Percentiles rank a stretch among this genome's conserved stretches.
These are phyloP conservation scores for Acrobasis consociella DNA, from an alignment of 2,888 invertebrate genomes.

Conservation along the genomic window DNA sequence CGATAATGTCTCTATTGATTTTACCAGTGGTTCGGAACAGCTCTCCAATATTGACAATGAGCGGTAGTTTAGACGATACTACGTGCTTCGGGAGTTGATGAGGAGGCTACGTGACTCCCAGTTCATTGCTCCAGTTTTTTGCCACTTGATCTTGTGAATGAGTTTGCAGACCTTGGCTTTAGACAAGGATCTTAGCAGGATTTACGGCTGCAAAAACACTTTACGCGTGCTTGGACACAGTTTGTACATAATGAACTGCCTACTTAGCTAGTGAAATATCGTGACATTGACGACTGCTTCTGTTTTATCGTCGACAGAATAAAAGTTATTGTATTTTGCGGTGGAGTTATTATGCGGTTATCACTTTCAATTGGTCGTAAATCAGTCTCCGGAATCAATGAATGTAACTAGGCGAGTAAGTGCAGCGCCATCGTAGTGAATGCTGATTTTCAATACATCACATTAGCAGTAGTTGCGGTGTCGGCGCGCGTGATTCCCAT, in stretches of 20 bases:
- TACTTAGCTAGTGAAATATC: slow-evolving; percentile 41
- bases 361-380: slow-evolving; percentile 45
- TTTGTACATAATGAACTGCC: slow-evolving; percentile 40
- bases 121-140: slow-evolving; percentile 81
- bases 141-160: slow-evolving; percentile 76
- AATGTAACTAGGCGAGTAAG: slow-evolving; percentile 53
- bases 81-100: slow-evolving; percentile 75
- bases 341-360: slow-evolving; percentile 47
- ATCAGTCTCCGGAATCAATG: slow-evolving; percentile 56
- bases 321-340: slow-evolving; percentile 39
- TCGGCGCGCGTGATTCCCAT: slow-evolving; percentile 74
- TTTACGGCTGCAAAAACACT: slow-evolving; percentile 62
- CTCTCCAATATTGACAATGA: slow-evolving; percentile 80
- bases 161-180: slow-evolving; percentile 69
- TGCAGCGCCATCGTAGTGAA: slow-evolving; percentile 51
- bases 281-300: slow-evolving; percentile 29
- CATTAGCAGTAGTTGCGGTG: slow-evolving; percentile 70
- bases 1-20: slow-evolving; percentile 75
- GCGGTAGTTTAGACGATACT: slow-evolving; percentile 78
- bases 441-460: slow-evolving; percentile 73
- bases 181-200: slow-evolving; percentile 65
- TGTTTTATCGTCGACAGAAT: slow-evolving; percentile 30
- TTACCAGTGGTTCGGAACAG: slow-evolving; percentile 68
- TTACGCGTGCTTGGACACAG: slow-evolving; percentile 41
- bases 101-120: slow-evolving; percentile 73